Evolutionary conservation across 2,797 vertebrate genomes (phyloP), one percentile per base, ranked within the genome.

Genomic region (Siniperca undulata): DNA sequence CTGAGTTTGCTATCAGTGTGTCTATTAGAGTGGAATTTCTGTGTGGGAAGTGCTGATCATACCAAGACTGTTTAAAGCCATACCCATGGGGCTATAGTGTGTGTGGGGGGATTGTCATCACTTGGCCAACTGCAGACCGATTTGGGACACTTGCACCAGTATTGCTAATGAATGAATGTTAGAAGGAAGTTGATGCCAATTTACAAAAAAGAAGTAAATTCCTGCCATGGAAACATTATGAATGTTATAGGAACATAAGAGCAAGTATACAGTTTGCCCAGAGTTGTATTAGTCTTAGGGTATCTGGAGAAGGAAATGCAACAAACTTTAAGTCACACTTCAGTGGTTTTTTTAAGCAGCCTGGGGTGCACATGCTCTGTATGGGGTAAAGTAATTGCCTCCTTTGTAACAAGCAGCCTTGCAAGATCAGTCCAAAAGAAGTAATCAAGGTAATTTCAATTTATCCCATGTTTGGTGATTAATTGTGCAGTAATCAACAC

Each of bases 371-470:
- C 46, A 42, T 13, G 50, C 58, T 36, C 65, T 61, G 76, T 56
- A 73, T 62, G 53, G 58, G 40, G 59, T 58, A 58, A 68, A 78
- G 48, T 80, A 74, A 83, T 76, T 70, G 24, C 62, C 10, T 61
- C 48, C 53, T 81, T 52, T 81, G 61, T 65, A 20, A 52, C 42
- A 67, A 53, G 53, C 30, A 74, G 70, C 46, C 14, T 78, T 55
- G 14, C n/a, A 84, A 75, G 34, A 80, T 91, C 89, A 86, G 90
- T 94, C 91, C 82, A 88, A 86, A 78, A 46, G 68, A 92, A 91
- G 87, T 82, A 81, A 67, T 90, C 84, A 88, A 82, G n/a, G 40
- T 88, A 5, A 88, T 93, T 91, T 91, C 84, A 91, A 74, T 89
- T 19, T 38, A 65, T 75, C 40, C 55, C 14, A 30, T 48, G 64